Percentiles rank a stretch among this genome's conserved stretches.
These are phyloP conservation scores for Drosophila macrospina DNA, from an alignment of 2,888 invertebrate genomes.

Conservation along the genomic window DNA sequence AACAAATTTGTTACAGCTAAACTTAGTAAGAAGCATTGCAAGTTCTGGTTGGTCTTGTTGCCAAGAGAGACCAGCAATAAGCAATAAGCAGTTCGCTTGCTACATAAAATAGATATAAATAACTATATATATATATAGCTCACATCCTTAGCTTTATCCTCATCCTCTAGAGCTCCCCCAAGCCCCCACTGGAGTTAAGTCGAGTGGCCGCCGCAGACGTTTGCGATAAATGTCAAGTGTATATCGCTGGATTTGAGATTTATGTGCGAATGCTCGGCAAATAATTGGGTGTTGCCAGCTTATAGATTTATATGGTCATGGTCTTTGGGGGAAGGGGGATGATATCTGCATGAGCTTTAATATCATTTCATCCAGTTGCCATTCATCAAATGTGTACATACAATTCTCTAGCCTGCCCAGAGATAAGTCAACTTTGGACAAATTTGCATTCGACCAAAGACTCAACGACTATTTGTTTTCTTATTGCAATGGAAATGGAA, in stretches of 20 bases:
- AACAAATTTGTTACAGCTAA: constrained; percentile 68
- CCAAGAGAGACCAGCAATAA: constrained; percentile 10
- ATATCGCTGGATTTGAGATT: constrained; percentile 58
- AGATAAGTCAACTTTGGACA: constrained; percentile 35
- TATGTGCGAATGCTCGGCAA: constrained; percentile 55
- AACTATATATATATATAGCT: constrained; percentile 30
- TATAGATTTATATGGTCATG: constrained; percentile 44
- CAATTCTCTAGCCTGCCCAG: not conserved
- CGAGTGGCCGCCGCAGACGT: constrained; percentile 54
- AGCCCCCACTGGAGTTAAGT: constrained; percentile 14
- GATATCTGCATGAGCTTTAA: constrained; percentile 5
- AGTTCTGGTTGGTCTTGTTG: constrained; percentile 23
- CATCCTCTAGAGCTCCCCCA: not conserved
- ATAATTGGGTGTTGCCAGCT: constrained; percentile 63
- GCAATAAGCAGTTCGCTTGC: constrained; percentile 22
- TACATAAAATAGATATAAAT: constrained; percentile 63
- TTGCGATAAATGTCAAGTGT: constrained; percentile 73
- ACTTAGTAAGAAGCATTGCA: constrained; percentile 49
- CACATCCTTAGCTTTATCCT: not conserved
- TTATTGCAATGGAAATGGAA: not conserved
- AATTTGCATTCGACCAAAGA: constrained; percentile 61
- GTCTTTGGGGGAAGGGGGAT: too few relatives aligned
- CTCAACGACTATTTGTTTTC: constrained; percentile 5
- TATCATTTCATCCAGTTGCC: constrained; percentile 28
- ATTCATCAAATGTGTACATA: constrained; percentile 44